These are phyloP conservation scores for Manacus vitellinus DNA, from an alignment of 2,113 vertebrate genomes.

Conservation along the genomic window DNA sequence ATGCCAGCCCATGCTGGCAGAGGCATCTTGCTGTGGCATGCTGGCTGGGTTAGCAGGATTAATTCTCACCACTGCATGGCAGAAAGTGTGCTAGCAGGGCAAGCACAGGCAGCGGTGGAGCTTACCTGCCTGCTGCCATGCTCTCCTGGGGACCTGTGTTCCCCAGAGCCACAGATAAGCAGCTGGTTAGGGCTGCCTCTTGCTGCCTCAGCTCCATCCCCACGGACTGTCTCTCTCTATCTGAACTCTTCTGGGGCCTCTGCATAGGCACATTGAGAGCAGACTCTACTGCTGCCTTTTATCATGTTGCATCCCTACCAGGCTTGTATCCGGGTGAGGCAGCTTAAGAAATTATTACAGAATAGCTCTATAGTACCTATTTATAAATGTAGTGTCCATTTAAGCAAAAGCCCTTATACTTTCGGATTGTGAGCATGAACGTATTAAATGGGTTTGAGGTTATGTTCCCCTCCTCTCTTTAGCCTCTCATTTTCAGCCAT, in stretches of 20 bases:
- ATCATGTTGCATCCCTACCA: neutral
- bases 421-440: neutral
- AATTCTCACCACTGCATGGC: neutral
- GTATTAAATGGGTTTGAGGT: neutral
- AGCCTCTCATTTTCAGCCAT: neutral
- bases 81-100: neutral
- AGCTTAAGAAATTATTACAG: neutral
- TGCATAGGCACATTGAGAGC: neutral
- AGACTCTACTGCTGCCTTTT: neutral
- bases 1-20: neutral
- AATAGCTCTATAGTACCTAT: neutral
- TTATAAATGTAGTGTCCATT: neutral
- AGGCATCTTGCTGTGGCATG: fast-evolving
- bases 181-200: neutral
- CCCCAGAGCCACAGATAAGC: fast-evolving
- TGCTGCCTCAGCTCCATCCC: neutral
- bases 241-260: neutral
- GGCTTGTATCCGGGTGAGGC: neutral
- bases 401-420: neutral
- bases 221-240: fast-evolving
- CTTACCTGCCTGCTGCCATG: neutral
- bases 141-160: neutral
- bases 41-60: neutral
- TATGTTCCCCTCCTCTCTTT: neutral
- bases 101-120: neutral